A percentile compares a stretch with the other conserved stretches of the same genome.
These are phyloP conservation scores for Heliconius hermathena DNA, from an alignment of 1,140 invertebrate genomes.

Conservation along the genomic window DNA sequence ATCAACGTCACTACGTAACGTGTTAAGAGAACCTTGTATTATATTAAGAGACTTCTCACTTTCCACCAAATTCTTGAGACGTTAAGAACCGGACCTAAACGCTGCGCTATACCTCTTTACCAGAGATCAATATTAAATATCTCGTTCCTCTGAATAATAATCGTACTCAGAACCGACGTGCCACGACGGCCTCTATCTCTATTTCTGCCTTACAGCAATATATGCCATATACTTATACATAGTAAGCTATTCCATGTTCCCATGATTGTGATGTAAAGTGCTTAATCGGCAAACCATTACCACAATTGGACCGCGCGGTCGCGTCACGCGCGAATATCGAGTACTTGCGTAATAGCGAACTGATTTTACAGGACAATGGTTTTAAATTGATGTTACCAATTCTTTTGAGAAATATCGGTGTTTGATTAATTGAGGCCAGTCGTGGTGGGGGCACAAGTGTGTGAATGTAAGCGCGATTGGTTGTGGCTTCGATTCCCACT, in stretches of 20 bases:
- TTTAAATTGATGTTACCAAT: not conserved
- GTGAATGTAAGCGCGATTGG: no score
- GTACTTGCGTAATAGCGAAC: conserved; percentile 50
- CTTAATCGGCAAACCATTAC: conserved; percentile 70
- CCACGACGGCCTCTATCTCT: no score
- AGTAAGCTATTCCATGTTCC: conserved; percentile 46
- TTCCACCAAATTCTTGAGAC: no score
- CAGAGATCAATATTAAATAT: no score
- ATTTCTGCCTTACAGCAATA: not conserved
- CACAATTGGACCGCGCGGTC: conserved; percentile 63
- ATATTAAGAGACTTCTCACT: no score
- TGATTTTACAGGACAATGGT: conserved; percentile 11
- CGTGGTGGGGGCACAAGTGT: no score
- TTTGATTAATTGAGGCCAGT: not conserved
- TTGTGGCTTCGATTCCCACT: no score
- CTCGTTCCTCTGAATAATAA: no score
- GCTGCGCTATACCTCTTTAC: no score
- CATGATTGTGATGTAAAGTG: conserved; percentile 73
- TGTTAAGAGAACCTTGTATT: no score
- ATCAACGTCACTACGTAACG: no score
- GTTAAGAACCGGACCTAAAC: not conserved
- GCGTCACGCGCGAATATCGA: conserved; percentile 74
- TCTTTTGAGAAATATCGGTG: not conserved
- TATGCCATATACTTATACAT: not conserved
- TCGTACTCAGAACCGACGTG: no score